Percentiles rank a stretch among this genome's conserved stretches.
phyloP scores from a whole-genome alignment of 2,113 vertebrate species.

The Pomatorhinus ruficollis region DNA sequence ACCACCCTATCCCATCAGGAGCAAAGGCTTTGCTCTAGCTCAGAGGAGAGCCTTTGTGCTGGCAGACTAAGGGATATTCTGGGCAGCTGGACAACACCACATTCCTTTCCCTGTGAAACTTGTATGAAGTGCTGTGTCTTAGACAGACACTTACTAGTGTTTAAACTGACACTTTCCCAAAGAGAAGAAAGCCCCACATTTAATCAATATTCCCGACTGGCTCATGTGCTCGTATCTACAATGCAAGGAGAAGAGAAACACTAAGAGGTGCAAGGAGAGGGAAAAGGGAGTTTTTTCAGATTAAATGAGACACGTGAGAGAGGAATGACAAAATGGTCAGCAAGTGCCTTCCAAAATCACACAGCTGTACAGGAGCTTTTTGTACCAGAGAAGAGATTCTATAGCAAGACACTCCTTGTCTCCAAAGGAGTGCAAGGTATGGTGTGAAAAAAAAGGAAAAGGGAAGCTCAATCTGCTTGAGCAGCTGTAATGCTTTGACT shows the following conservation, averaged over 20 bases:
- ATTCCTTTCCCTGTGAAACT: constrained; percentile 26
- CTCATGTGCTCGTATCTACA: background rate
- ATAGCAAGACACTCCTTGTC: background rate
- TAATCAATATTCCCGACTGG: constrained; percentile 6
- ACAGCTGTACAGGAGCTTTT: background rate
- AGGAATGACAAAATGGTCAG: background rate
- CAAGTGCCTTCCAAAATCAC: background rate
- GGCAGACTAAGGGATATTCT: background rate
- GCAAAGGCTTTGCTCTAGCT: background rate
- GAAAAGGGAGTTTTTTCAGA: background rate
- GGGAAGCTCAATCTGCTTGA: background rate
- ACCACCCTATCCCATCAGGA: background rate
- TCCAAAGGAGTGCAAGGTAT: background rate
- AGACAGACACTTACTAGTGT: background rate
- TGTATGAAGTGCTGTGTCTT: background rate
- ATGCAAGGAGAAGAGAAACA: background rate
- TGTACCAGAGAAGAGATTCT: background rate
- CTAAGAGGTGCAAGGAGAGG: background rate
- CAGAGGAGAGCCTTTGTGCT: background rate
- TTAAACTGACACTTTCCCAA: constrained; percentile 4
- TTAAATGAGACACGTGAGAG: background rate
- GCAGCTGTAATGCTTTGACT: background rate
- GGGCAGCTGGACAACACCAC: background rate
- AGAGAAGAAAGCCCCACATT: background rate
- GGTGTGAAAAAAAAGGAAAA: background rate